phyloP scores from a whole-genome alignment of 23 tunicate species.

The Halocynthia roretzi region DNA sequence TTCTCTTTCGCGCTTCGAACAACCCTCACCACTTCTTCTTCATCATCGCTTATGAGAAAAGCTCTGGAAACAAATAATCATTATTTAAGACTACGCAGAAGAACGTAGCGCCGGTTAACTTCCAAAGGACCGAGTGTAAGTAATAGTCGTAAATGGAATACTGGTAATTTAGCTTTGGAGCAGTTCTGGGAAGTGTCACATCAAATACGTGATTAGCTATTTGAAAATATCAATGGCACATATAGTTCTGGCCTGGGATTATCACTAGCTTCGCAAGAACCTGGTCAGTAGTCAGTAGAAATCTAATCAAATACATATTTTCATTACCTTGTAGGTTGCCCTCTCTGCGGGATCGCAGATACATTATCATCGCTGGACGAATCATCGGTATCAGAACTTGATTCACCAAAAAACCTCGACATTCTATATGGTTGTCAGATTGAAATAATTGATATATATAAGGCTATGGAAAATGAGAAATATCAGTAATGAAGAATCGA shows the following conservation, averaged over 20 bases:
- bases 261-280: no score
- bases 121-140: no score
- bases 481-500: no score
- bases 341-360: slow-evolving; percentile 6
- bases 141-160: no score
- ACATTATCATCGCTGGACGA: slow-evolving; percentile 24
- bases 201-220: no score
- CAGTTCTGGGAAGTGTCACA: no score
- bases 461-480: no score
- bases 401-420: slow-evolving; percentile 82
- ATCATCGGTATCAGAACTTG: slow-evolving; percentile 84
- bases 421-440: not conserved
- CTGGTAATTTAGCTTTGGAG: no score
- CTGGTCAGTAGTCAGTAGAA: not conserved
- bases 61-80: slow-evolving; percentile 11
- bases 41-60: slow-evolving; percentile 80
- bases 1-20: slow-evolving; percentile 79
- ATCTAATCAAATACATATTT: not conserved
- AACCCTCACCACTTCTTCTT: slow-evolving; percentile 72
- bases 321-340: slow-evolving; percentile 9
- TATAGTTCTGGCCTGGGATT: no score
- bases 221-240: no score
- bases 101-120: not conserved
- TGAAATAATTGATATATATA: not conserved
- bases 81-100: not conserved